Conservation (phyloP, 2,113 vertebrate species). For the human region GRCh38 chr20:46177001-46177500, state of each 20-base stretch:
- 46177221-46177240: neutral
- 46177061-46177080: neutral
- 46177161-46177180: neutral
- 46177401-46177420: neutral
- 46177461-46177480: neutral
- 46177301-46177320: neutral
- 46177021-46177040: accelerated
- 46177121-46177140: neutral
- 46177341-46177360: neutral
- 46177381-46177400: neutral
- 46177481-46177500: neutral
- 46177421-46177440: neutral
- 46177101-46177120: neutral
- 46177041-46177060: neutral
- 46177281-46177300: neutral
- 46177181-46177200: neutral
- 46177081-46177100: neutral
- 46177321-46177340: neutral
- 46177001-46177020: constrained; percentile 71
- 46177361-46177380: neutral
- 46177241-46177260: neutral
- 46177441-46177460: neutral
- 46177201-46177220: neutral
- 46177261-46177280: neutral
- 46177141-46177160: neutral